Evolutionary conservation across 2,888 invertebrate genomes (phyloP).

Genomic region (Nudaria mundana): DNA sequence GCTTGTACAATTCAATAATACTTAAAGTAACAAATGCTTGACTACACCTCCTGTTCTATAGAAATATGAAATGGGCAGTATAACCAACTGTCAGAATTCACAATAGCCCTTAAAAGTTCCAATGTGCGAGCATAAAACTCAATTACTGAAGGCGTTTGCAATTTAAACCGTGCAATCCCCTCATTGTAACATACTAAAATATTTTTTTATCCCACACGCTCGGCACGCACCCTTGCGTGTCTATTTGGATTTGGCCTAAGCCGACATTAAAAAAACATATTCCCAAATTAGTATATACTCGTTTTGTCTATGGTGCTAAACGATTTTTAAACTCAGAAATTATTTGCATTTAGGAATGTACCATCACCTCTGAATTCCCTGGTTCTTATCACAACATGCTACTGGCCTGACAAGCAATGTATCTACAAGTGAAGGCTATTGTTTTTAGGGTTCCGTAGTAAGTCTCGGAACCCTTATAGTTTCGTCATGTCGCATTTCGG

Average conservation of each 20-base stretch:
- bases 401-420: too few relatives aligned
- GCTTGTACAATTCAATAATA: neutral
- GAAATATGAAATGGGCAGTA: slow-evolving; percentile 11
- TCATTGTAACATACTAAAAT: slow-evolving; percentile 30
- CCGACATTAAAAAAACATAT: slow-evolving; percentile 7
- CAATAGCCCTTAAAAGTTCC: slow-evolving; percentile 12
- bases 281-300: neutral
- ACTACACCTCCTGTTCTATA: slow-evolving; percentile 5
- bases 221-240: slow-evolving; percentile 34
- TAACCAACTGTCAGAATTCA: slow-evolving; percentile 47
- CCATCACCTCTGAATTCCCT: too few relatives aligned
- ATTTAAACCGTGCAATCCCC: slow-evolving; percentile 48
- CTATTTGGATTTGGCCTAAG: slow-evolving; percentile 1
- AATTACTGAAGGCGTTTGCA: slow-evolving; percentile 51
- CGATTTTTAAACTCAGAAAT: too few relatives aligned
- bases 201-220: slow-evolving; percentile 39
- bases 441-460: too few relatives aligned
- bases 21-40: too few relatives aligned
- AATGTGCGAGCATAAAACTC: slow-evolving; percentile 39
- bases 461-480: too few relatives aligned
- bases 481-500: too few relatives aligned
- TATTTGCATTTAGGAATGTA: too few relatives aligned
- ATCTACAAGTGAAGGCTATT: too few relatives aligned
- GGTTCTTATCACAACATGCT: too few relatives aligned
- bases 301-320: neutral